A percentile compares a stretch with the other conserved stretches of the same genome.
These are phyloP conservation scores for Axis porcinus DNA, from an alignment of 2,113 vertebrate genomes.

Conservation along the genomic window DNA sequence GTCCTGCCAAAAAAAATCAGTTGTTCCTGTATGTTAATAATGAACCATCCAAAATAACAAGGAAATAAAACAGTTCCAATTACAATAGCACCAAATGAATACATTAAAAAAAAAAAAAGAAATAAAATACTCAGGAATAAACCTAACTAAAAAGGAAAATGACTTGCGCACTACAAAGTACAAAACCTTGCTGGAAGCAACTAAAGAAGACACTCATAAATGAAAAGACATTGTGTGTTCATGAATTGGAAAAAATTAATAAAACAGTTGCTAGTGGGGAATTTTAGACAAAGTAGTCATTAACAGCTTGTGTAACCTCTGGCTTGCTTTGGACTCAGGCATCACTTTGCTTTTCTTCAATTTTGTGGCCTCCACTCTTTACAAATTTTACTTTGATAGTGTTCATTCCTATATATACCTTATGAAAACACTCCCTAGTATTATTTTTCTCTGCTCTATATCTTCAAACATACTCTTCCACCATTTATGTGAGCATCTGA, in stretches of 20 bases:
- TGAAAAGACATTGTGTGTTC: neutral
- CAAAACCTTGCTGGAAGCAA: neutral
- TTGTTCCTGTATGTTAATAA: neutral
- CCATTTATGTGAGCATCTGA: neutral
- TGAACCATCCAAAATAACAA: neutral
- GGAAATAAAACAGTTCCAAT: neutral
- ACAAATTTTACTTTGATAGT: neutral
- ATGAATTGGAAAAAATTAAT: neutral
- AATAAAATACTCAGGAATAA: neutral
- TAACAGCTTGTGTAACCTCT: neutral
- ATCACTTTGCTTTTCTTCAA: neutral
- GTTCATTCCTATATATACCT: neutral
- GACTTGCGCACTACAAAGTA: neutral
- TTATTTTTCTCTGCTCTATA: neutral
- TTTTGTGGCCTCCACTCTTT: neutral
- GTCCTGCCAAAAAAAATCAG: fast-evolving
- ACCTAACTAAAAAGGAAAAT: neutral
- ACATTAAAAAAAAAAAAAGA: neutral
- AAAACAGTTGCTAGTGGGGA: neutral
- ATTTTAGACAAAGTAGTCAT: neutral
- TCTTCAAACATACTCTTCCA: neutral
- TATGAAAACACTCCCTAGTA: neutral
- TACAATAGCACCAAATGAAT: neutral
- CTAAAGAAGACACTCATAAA: neutral
- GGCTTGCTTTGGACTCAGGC: neutral